Conservation (phyloP, 2,888 invertebrate genomes). For the Neoitamus cyanurus region DNA sequence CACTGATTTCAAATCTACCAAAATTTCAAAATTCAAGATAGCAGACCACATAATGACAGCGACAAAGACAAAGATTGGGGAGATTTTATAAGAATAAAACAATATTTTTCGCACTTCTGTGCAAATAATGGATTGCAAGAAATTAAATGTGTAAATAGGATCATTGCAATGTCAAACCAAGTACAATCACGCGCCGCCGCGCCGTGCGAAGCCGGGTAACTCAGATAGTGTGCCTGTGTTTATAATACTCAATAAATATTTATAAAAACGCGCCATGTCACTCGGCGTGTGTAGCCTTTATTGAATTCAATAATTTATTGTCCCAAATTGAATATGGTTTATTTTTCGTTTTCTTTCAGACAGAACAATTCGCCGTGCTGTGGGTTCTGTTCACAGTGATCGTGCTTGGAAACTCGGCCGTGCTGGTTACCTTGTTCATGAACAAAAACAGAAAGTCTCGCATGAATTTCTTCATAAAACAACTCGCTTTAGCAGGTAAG, state of each 20-base stretch:
- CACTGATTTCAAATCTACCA: too few relatives aligned
- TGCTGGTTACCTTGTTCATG: constrained; percentile 84
- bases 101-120: too few relatives aligned
- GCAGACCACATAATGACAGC: too few relatives aligned
- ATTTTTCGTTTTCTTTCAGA: constrained; percentile 72
- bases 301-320: background rate
- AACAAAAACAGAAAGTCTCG: constrained; percentile 88
- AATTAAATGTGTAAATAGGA: too few relatives aligned
- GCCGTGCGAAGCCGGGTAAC: too few relatives aligned
- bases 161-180: too few relatives aligned
- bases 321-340: background rate
- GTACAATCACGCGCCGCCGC: too few relatives aligned
- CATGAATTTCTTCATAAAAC: constrained; percentile 96
- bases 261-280: background rate
- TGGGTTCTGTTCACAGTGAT: constrained; percentile 88
- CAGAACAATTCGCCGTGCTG: constrained; percentile 86
- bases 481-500: constrained; percentile 91
- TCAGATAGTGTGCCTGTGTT: too few relatives aligned
- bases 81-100: too few relatives aligned
- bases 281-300: background rate
- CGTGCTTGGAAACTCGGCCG: constrained; percentile 86
- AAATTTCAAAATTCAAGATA: too few relatives aligned
- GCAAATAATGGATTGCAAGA: too few relatives aligned
- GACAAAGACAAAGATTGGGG: too few relatives aligned
- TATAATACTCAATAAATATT: background rate